Evolutionary conservation across 1,140 invertebrate genomes (phyloP), one percentile per base, ranked within the genome.

Genomic region (Phortica variegata): DNA sequence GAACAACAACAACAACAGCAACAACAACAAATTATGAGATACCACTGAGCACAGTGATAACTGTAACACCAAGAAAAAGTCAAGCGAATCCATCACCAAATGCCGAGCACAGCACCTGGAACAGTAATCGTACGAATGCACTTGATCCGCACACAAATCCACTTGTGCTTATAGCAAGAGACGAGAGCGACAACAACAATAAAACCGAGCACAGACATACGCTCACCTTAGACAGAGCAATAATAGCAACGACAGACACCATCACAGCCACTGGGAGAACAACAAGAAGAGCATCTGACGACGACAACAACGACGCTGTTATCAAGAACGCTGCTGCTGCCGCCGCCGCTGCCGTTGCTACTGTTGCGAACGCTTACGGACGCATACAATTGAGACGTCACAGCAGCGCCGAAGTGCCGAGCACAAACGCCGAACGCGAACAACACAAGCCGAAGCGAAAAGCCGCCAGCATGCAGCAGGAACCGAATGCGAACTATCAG

Each of bases 401-500:
- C 8, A 66, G 63, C 52, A 66, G 63, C 36, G 63, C 60, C 57
- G 63, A 66, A 66, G 63, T 68, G 63, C 62, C 56, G 44, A 56
- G 20, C 20, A 26, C 20, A 29, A 47, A 41, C 32, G 36, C 13
- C 56, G 43, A 23, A 15, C 21, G 33, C 46, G 41, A 45, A 20
- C 49, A 45, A 26, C 49, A 40, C n/a, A 36, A 47, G 60, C 33
- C 20, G n/a, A 31, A 63, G 41, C 54, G 63, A 56, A 68, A 63
- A 69, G 52, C 60, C 33, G 56, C 49, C 65, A 75, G 58, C 36
- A 75, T 75, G 72, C 72, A 75, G 72, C 72, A 75, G 65, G 72
- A 75, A 45, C 61, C 72, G 68, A 75, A 75, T 37, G 71, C 72
- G 48, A 75, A 75, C 60, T 70, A 75, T 73, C 72, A 75, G 66